Conservation (phyloP, 2,113 vertebrate species). For the Brevimyrus niger region DNA sequence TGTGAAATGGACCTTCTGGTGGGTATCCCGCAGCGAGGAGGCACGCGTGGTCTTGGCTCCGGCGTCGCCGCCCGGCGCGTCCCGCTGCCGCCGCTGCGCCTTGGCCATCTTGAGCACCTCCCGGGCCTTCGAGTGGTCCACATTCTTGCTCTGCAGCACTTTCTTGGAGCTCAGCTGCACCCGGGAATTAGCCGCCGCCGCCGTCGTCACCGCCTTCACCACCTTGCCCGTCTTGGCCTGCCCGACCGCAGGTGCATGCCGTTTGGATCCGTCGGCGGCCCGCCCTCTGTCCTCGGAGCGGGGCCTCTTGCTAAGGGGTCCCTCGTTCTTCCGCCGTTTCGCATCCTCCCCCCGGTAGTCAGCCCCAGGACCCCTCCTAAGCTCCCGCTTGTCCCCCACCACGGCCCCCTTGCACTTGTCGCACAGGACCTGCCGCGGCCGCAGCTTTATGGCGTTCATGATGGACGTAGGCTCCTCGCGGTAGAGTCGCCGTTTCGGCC, state of each 20-base stretch:
- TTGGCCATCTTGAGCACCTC: conserved; percentile 79
- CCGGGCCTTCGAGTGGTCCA: conserved; percentile 78
- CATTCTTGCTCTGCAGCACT: conserved; percentile 83
- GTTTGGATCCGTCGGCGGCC: conserved; percentile 59
- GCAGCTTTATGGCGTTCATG: conserved; percentile 94
- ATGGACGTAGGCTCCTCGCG: conserved; percentile 95
- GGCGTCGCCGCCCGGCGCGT: conserved; percentile 25
- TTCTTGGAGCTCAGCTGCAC: conserved; percentile 82
- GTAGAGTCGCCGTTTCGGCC: conserved; percentile 89
- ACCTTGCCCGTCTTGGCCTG: conserved; percentile 65
- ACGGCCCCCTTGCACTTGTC: conserved; percentile 94
- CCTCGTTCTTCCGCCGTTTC: conserved; percentile 74
- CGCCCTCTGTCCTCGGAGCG: conserved; percentile 76
- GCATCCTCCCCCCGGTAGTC: conserved; percentile 78
- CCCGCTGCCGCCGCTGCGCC: conserved; percentile 73
- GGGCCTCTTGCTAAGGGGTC: conserved; percentile 76
- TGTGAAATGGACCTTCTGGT: conserved; percentile 90
- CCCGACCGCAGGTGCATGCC: conserved; percentile 60
- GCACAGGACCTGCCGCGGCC: conserved; percentile 91
- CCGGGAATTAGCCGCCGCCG: conserved; percentile 51
- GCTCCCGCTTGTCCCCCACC: conserved; percentile 67
- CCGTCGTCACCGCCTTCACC: conserved; percentile 62
- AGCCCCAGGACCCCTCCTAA: conserved; percentile 67
- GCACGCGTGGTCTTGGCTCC: conserved; percentile 44
- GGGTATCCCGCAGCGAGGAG: conserved; percentile 68